Evolutionary conservation across 2,113 vertebrate species (phyloP).

Genomic region (Phrynocephalus versicolor): DNA sequence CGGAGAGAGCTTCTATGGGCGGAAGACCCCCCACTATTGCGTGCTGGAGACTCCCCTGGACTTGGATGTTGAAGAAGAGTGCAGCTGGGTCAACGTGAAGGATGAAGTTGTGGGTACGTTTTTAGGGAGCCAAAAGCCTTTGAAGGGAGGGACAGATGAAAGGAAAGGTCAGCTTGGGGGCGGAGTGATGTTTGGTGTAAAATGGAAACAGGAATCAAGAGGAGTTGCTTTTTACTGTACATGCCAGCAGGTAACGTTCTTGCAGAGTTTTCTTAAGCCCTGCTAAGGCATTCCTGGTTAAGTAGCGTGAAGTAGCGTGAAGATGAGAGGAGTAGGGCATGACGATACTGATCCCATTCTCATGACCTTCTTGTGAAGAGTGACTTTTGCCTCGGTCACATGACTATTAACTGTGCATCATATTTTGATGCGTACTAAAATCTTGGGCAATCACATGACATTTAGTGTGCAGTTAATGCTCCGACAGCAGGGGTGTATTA

Average conservation of each 20-base stretch:
- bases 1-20: constrained; percentile 85
- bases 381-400: no score
- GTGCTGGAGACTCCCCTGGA: constrained; percentile 29
- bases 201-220: neutral
- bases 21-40: constrained; percentile 87
- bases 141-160: neutral
- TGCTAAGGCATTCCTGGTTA: neutral
- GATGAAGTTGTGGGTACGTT: constrained; percentile 85
- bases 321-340: no score
- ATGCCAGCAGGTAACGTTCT: no score
- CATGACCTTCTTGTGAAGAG: no score
- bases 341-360: no score
- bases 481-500: no score
- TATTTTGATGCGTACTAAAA: no score
- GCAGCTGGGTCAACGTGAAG: constrained; percentile 83
- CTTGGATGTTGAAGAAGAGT: constrained; percentile 69
- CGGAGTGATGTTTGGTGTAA: neutral
- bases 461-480: no score
- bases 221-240: neutral
- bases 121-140: neutral
- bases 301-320: no score
- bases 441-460: no score
- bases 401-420: no score
- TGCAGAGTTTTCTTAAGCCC: neutral
- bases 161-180: neutral